A percentile compares a stretch with the other conserved stretches of the same genome.
Conservation (phyloP, 2,888 invertebrate genomes). For the Encarsia formosa region DNA sequence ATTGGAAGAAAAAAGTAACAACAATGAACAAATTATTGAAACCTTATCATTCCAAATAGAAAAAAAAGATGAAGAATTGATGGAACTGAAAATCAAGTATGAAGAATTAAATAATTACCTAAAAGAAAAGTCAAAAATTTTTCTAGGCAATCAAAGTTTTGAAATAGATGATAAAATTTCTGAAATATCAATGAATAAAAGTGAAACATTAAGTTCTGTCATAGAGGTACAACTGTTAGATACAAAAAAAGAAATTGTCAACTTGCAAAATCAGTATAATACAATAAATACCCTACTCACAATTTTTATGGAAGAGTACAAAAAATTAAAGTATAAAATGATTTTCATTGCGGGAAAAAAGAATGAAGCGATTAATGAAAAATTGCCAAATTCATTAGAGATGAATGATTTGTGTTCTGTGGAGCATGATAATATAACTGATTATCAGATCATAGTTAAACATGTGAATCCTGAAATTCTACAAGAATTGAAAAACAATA, state of each 20-base stretch:
- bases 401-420: no score
- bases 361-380: no score
- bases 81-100: conserved; percentile 36
- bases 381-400: no score
- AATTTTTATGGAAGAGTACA: conserved; percentile 27
- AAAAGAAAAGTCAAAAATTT: conserved; percentile 31
- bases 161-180: conserved; percentile 36
- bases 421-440: no score
- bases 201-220: conserved; percentile 44
- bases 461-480: no score
- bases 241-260: conserved; percentile 42
- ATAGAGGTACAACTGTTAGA: conserved; percentile 49
- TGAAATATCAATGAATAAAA: conserved; percentile 32
- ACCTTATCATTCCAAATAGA: conserved; percentile 35
- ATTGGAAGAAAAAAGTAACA: conserved; percentile 35
- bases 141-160: conserved; percentile 39
- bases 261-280: conserved; percentile 50
- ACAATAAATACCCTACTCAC: conserved; percentile 41
- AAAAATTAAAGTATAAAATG: conserved; percentile 26
- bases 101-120: conserved; percentile 41
- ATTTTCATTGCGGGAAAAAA: no score
- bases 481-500: no score
- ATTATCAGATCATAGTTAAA: no score
- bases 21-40: conserved; percentile 35
- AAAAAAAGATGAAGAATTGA: conserved; percentile 40